These are phyloP conservation scores for Nymphalis polychloros DNA, from an alignment of 2,888 invertebrate genomes.

Conservation along the genomic window DNA sequence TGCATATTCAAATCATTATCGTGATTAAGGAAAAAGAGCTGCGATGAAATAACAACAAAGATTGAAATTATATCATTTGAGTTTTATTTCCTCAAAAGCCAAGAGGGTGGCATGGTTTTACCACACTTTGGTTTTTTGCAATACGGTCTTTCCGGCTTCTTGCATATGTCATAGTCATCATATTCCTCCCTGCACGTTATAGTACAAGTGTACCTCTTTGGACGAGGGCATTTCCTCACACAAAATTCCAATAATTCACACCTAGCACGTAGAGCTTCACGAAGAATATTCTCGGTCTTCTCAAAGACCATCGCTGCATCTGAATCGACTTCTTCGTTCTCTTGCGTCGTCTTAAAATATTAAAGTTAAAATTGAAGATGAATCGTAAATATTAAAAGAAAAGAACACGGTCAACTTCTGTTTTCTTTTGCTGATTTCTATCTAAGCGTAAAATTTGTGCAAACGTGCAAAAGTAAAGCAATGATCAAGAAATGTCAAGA, in stretches of 20 bases:
- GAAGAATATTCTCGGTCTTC: slow-evolving; percentile 40
- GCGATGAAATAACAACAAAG: no score
- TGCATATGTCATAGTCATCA: slow-evolving; percentile 46
- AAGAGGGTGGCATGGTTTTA: slow-evolving; percentile 49
- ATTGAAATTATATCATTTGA: not conserved
- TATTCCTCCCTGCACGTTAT: slow-evolving; percentile 44
- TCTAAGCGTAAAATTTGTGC: not conserved
- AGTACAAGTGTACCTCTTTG: slow-evolving; percentile 39
- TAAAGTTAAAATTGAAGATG: not conserved
- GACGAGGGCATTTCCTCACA: slow-evolving; percentile 42
- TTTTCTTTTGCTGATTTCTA: not conserved
- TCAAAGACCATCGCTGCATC: slow-evolving; percentile 35
- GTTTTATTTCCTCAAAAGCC: slow-evolving; percentile 25
- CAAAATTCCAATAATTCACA: slow-evolving; percentile 47
- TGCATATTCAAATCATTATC: no score
- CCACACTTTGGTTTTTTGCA: slow-evolving; percentile 45
- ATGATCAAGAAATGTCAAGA: no score
- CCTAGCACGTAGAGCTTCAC: slow-evolving; percentile 45
- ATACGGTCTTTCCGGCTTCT: slow-evolving; percentile 35
- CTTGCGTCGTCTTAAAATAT: slow-evolving; percentile 40
- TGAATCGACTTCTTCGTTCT: slow-evolving; percentile 38
- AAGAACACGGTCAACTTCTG: not conserved
- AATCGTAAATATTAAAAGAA: not conserved
- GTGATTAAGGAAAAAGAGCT: no score
- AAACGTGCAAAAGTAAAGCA: not conserved